Percentiles rank a stretch among this genome's conserved stretches.
phyloP scores from a whole-genome alignment of 1,140 invertebrate genomes.

The Macrostomum lignano region DNA sequence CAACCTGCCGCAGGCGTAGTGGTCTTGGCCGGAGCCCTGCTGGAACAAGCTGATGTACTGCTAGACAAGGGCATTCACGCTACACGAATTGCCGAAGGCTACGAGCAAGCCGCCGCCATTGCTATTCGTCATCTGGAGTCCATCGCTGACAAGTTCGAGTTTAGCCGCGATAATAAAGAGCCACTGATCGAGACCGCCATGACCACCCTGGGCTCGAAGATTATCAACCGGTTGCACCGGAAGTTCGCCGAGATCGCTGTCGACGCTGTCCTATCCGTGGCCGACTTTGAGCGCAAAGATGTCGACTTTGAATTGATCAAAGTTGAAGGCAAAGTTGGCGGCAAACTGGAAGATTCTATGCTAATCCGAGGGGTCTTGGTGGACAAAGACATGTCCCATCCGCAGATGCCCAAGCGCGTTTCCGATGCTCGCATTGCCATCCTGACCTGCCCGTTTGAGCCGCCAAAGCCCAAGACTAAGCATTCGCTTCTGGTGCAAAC shows the following conservation, averaged over 20 bases:
- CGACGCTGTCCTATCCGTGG: conserved; percentile 66
- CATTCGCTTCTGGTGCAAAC: conserved; percentile 92
- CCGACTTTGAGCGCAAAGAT: conserved; percentile 66
- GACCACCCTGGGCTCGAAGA: conserved; percentile 96
- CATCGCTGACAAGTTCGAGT: conserved; percentile 61
- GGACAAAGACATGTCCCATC: conserved; percentile 94
- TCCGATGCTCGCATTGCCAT: conserved; percentile 77
- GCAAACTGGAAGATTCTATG: conserved; percentile 78
- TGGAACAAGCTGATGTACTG: conserved; percentile 72
- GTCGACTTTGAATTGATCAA: conserved; percentile 99
- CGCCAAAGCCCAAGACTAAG: conserved; percentile 97
- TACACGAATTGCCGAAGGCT: conserved; percentile 90
- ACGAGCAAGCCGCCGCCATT: conserved; percentile 70
- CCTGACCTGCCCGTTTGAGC: conserved; percentile 94
- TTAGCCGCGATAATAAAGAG: conserved; percentile 47
- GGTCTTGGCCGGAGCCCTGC: conserved; percentile 54
- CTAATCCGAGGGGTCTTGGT: conserved; percentile 82
- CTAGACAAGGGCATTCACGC: conserved; percentile 92
- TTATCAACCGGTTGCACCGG: conserved; percentile 42
- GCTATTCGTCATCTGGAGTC: conserved; percentile 56
- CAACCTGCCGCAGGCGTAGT: no score
- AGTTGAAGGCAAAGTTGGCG: conserved; percentile 88
- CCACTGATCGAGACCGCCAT: conserved; percentile 72
- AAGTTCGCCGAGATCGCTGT: conserved; percentile 98
- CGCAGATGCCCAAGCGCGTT: conserved; percentile 79